These are phyloP conservation scores for Scortum barcoo DNA, from an alignment of 2,113 vertebrate genomes.

Conservation along the genomic window DNA sequence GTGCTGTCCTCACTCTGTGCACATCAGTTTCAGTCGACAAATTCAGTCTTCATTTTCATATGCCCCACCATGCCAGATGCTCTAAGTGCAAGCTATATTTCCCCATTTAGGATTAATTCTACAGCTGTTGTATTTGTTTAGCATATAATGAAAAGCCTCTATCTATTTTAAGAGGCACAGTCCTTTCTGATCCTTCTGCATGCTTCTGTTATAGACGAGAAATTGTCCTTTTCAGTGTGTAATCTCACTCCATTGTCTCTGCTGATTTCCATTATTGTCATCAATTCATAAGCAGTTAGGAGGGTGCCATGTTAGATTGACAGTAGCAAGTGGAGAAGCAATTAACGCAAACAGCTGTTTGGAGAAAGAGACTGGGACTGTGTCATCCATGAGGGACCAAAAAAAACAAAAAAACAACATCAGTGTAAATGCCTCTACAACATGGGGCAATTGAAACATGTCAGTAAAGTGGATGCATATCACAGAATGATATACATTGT, in stretches of 20 bases:
- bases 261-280: slow-evolving; percentile 74
- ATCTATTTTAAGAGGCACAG: slow-evolving; percentile 50
- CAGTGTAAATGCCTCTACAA: slow-evolving; percentile 30
- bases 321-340: slow-evolving; percentile 65
- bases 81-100: slow-evolving; percentile 73
- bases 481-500: neutral
- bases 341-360: slow-evolving; percentile 79
- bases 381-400: slow-evolving; percentile 42
- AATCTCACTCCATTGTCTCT: slow-evolving; percentile 74
- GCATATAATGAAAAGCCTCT: slow-evolving; percentile 74
- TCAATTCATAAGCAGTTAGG: slow-evolving; percentile 73
- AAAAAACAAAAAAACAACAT: slow-evolving; percentile 47
- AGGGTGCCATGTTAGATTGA: slow-evolving; percentile 69
- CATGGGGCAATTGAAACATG: neutral
- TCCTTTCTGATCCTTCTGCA: slow-evolving; percentile 41
- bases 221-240: slow-evolving; percentile 68
- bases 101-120: slow-evolving; percentile 79
- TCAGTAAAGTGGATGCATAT: neutral
- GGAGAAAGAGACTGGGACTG: slow-evolving; percentile 45
- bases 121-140: slow-evolving; percentile 76
- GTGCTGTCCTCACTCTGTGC: slow-evolving; percentile 31
- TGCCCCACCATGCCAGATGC: slow-evolving; percentile 78
- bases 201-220: slow-evolving; percentile 54
- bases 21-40: slow-evolving; percentile 72
- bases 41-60: slow-evolving; percentile 76